Percentiles rank a stretch among this genome's conserved stretches.
Conservation (phyloP, 2,113 vertebrate genomes). For the Sceloporus tristichus region DNA sequence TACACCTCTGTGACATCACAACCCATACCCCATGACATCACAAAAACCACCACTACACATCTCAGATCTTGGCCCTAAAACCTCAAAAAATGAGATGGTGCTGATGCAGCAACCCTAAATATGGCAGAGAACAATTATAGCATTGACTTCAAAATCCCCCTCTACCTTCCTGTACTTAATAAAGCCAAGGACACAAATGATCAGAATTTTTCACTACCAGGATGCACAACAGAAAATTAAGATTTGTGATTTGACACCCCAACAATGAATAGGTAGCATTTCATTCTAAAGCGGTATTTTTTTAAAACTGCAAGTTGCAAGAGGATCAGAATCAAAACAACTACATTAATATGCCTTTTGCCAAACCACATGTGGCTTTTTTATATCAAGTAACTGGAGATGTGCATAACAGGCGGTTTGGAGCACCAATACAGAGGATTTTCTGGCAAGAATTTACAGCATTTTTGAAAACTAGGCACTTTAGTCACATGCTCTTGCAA, state of each 20-base stretch:
- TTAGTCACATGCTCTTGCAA: conserved; percentile 53
- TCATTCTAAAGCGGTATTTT: conserved; percentile 49
- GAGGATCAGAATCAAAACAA: conserved; percentile 29
- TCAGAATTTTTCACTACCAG: conserved; percentile 18
- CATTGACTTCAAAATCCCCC: not conserved
- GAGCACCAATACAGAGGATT: conserved; percentile 53
- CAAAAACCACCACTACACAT: too few relatives aligned
- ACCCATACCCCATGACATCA: too few relatives aligned
- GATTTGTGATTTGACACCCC: conserved; percentile 14
- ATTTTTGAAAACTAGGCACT: conserved; percentile 57
- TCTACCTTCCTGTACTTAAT: conserved; percentile 7
- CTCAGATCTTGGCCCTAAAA: too few relatives aligned
- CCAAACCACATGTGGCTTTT: not conserved
- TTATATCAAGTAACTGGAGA: conserved; percentile 45
- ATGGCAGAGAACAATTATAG: too few relatives aligned
- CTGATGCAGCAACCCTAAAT: too few relatives aligned
- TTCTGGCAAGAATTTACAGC: conserved; percentile 69
- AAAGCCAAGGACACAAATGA: not conserved
- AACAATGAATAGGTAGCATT: conserved; percentile 27
- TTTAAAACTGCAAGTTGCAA: conserved; percentile 6
- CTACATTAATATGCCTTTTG: conserved; percentile 47
- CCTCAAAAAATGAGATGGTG: too few relatives aligned
- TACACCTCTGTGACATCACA: too few relatives aligned
- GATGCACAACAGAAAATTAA: not conserved
- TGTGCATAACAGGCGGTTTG: conserved; percentile 44